Base-by-base conservation (phyloP, 2,797 vertebrate species). In the Acomys russatus region DNA sequence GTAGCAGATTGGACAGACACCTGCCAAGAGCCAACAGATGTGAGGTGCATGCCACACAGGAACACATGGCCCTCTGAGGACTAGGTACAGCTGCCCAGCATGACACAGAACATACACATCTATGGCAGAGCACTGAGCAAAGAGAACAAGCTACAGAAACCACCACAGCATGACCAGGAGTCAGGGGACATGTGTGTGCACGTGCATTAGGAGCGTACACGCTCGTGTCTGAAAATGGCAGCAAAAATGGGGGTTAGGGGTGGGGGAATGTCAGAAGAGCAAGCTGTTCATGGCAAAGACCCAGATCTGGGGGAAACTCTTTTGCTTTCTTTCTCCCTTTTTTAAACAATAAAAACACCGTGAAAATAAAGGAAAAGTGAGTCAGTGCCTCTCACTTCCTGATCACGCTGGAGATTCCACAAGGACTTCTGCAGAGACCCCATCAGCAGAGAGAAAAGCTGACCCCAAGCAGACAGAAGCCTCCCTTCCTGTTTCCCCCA, bases 331-430 rank as follows among this genome's bases (percentile, higher is more conserved):
- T 33, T 51, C 88, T 88, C 70, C 83, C 8, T 88, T 88, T 59
- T 89, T n/a, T 33, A 61, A 83, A 87, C 59, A 86, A 93, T 73
- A 92, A 94, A 96, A 93, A 92, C 4, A 49, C 56, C 68, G 66
- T 63, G 38, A 80, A 93, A 95, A 92, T 61, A 93, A 79, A 96
- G 93, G 91, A 96, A 95, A 93, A 70, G 61, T 93, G 66, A 93
- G 92, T 96, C 93, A 96, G 92, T 94, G 86, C 66, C 77, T 86
- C 88, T 86, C 63, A 83, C 83, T 97, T 98, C 97, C 97, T 89
- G 90, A 86, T 94, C 96, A 85, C 88, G 76, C 85, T 49, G 23
- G 54, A 85, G 64, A 90, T 56, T 77, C 79, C 64, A 80, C 59
- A 4, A 74, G 79, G 28, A 30, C n/a, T 64, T 92, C 6, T 84